Base-by-base conservation (phyloP, 2,888 invertebrate species). In the Tipula helvola region DNA sequence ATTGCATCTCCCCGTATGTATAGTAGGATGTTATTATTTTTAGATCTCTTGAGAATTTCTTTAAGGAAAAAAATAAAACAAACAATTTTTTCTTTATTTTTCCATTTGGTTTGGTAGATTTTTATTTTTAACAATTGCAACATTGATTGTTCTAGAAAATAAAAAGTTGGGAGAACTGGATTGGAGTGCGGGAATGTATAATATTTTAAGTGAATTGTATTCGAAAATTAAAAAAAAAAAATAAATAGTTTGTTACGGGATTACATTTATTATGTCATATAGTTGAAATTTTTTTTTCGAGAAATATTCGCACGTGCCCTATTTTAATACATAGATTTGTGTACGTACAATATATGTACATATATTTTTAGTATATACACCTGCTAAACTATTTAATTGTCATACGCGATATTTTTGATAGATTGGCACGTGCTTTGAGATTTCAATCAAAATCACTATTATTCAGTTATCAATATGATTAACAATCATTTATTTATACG, bases 401-500 rank as follows among this genome's bases (percentile, higher is more conserved):
- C 1, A 28, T 18, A 28, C 71, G 12, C 12, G 7, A 3, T 71
- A 71, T 28, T 71, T 52, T 71, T 18, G 18, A 71, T 28, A 71
- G 71, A 71, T 28, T 71, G 28, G 28, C 10, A 71, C 71, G 71
- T 71, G 71, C 12, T 71, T 71, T 71, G 10, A 2, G 16, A 57
- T 39, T 28, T 28, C 8, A 8, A 71, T 28, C 71, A 71, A 10
- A 71, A 71, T 28, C 71, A 71, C 28, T 28, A 71, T 71, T 71
- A 71, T 71, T 18, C 10, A 85, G 42, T 18, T 85, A 85, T 44
- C 85, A 42, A 85, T 85, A 85, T 44, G 85, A 44, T 85, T 85
- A 85, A 85, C 85, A 85, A 42, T 85, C 18, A 18, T 85, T n/a
- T 84, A 84, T 84, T 84, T 84, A 16, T 84, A 84, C 41, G 16